These are phyloP conservation scores for Porphyrio hochstetteri DNA, from an alignment of 2,113 vertebrate genomes.

Conservation along the genomic window DNA sequence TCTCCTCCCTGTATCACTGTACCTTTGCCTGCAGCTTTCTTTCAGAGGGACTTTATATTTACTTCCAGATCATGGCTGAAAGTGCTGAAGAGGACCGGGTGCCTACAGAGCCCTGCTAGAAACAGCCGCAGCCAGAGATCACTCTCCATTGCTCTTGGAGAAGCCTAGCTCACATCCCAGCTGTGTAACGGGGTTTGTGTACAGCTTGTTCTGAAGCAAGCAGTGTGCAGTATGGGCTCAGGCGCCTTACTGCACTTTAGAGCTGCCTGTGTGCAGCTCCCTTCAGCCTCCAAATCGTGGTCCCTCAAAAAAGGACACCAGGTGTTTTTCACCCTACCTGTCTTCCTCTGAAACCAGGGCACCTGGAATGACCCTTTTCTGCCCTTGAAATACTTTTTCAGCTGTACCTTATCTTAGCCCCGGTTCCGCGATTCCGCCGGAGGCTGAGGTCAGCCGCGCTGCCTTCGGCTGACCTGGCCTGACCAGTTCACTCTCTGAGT, in stretches of 20 bases:
- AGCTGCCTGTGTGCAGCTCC: not conserved
- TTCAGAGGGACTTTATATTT: not conserved
- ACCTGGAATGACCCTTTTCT: not conserved
- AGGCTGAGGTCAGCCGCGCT: not conserved
- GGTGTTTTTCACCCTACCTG: not conserved
- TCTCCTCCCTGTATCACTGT: not conserved
- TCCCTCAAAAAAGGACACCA: not conserved
- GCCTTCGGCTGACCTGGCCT: not conserved
- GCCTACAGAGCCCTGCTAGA: not conserved
- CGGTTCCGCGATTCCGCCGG: not conserved
- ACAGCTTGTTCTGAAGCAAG: not conserved
- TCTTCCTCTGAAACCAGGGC: not conserved
- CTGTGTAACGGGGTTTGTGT: not conserved
- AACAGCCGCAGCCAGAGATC: not conserved
- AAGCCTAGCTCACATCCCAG: not conserved
- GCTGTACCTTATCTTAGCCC: not conserved
- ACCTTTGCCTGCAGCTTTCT: not conserved
- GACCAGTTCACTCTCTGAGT: not conserved
- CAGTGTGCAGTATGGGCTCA: not conserved
- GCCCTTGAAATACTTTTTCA: not conserved
- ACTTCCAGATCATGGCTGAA: not conserved
- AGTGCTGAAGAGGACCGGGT: not conserved
- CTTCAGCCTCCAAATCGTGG: not conserved
- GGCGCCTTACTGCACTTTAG: not conserved
- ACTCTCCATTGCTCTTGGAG: not conserved